Evolutionary conservation across 2,797 vertebrate species (phyloP).

Genomic region (Helicolenus hilgendorfi): DNA sequence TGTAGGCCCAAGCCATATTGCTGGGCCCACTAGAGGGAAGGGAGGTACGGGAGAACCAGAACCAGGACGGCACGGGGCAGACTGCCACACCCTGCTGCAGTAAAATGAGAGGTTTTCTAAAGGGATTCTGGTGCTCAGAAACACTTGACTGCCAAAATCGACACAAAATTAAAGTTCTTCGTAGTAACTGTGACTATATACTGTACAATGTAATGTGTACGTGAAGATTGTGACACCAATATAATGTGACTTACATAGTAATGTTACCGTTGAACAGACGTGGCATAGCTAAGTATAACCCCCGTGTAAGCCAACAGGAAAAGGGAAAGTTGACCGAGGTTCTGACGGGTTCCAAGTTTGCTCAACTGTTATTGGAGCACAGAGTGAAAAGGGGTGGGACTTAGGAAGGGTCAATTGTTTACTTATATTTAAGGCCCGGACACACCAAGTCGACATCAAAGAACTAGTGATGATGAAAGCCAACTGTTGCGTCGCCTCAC

Average conservation of each 20-base stretch:
- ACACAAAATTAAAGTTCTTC: too few species aligned
- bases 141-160: too few species aligned
- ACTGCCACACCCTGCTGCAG: too few species aligned
- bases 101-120: too few species aligned
- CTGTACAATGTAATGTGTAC: too few species aligned
- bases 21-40: neutral
- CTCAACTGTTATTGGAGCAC: neutral
- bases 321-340: neutral
- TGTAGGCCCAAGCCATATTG: neutral
- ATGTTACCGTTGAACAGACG: too few species aligned
- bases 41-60: neutral
- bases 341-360: neutral
- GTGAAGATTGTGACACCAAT: too few species aligned
- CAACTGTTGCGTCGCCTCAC: neutral
- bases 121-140: too few species aligned
- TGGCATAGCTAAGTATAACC: too few species aligned
- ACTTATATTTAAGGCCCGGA: neutral
- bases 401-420: neutral
- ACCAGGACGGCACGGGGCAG: neutral
- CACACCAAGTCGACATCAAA: neutral
- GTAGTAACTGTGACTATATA: too few species aligned
- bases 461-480: neutral
- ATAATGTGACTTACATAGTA: too few species aligned
- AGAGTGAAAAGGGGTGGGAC: neutral
- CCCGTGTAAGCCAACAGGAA: accelerated